Conservation (phyloP, 2,888 invertebrate species). For the Mythimna loreyi region DNA sequence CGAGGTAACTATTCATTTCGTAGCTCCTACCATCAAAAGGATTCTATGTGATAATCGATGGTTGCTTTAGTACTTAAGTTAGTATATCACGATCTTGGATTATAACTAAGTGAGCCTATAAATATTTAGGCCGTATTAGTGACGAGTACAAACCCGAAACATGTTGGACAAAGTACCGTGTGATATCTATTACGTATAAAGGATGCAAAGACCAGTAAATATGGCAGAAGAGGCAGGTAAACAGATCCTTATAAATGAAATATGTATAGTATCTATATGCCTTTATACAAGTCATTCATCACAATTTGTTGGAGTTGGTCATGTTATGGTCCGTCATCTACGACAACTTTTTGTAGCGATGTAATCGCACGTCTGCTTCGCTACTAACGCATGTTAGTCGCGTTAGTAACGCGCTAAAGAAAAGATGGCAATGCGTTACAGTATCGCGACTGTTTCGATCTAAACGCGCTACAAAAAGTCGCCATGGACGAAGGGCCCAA, state of each 20-base stretch:
- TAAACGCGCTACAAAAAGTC: too few relatives aligned
- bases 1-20: constrained; percentile 63
- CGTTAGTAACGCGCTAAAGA: too few relatives aligned
- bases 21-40: constrained; percentile 27
- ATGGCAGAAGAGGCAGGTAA: not conserved
- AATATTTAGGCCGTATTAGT: constrained; percentile 4
- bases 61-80: constrained; percentile 1
- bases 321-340: too few relatives aligned
- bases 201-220: constrained; percentile 22
- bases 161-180: constrained; percentile 11
- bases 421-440: too few relatives aligned
- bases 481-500: too few relatives aligned
- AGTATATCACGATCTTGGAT: not conserved
- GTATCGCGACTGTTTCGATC: too few relatives aligned
- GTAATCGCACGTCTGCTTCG: too few relatives aligned
- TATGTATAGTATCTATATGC: too few relatives aligned
- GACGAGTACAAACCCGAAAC: constrained; percentile 11
- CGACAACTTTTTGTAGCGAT: too few relatives aligned
- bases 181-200: constrained; percentile 24
- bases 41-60: constrained; percentile 29
- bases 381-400: too few relatives aligned
- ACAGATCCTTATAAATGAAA: not conserved
- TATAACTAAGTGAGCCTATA: not conserved
- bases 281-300: too few relatives aligned
- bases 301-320: too few relatives aligned